Evolutionary conservation across 2,797 vertebrate species (phyloP).

Genomic region (Siniperca scherzeri): DNA sequence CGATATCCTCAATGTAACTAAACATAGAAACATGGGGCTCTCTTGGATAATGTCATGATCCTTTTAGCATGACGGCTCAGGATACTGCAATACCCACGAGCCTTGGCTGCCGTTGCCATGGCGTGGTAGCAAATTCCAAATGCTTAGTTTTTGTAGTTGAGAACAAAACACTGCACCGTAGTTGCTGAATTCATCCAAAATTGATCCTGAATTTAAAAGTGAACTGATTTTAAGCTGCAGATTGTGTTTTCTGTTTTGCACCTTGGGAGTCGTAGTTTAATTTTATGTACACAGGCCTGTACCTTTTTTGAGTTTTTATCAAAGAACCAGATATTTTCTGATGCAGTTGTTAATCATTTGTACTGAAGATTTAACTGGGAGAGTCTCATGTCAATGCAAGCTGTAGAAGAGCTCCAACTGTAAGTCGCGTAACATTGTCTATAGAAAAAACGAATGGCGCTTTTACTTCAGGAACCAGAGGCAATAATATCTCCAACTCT

Average conservation of each 20-base stretch:
- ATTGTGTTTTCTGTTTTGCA: not conserved
- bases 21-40: no score
- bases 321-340: not conserved
- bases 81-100: not conserved
- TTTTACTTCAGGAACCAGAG: not conserved
- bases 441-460: not conserved
- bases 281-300: not conserved
- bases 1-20: not conserved
- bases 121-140: not conserved
- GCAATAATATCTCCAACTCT: not conserved
- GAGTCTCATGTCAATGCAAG: not conserved
- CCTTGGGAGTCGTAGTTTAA: not conserved
- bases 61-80: not conserved
- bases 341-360: not conserved
- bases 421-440: not conserved
- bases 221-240: not conserved
- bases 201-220: not conserved
- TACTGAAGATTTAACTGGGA: not conserved
- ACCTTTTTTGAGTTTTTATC: no score
- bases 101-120: not conserved
- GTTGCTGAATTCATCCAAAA: not conserved
- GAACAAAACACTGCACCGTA: not conserved
- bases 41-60: no score
- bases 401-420: not conserved
- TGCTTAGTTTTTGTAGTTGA: not conserved